These are phyloP conservation scores for Kryptolebias marmoratus DNA, from an alignment of 2,113 vertebrate genomes.

Conservation along the genomic window DNA sequence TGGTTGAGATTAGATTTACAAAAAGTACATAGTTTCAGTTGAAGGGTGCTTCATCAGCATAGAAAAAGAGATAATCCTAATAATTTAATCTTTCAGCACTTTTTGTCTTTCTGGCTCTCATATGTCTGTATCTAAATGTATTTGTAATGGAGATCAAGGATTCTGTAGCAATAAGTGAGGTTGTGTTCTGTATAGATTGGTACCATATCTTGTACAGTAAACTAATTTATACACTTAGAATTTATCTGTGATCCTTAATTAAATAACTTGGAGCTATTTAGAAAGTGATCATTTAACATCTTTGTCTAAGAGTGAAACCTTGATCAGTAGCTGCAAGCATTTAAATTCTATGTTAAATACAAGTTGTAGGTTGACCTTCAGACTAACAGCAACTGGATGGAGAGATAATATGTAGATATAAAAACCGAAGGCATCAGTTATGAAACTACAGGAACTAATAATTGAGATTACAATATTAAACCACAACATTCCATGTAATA, in stretches of 20 bases:
- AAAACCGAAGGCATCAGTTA: neutral
- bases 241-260: neutral
- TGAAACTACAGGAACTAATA: neutral
- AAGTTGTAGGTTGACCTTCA: conserved; percentile 10
- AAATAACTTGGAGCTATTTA: neutral
- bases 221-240: neutral
- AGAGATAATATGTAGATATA: neutral
- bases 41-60: conserved; percentile 55
- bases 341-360: neutral
- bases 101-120: neutral
- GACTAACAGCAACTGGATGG: neutral
- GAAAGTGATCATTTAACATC: neutral
- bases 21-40: conserved; percentile 44
- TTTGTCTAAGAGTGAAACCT: neutral
- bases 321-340: conserved; percentile 1
- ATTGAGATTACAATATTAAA: neutral
- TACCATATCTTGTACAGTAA: neutral
- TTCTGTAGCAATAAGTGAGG: neutral
- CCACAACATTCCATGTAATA: neutral
- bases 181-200: neutral
- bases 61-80: conserved; percentile 31
- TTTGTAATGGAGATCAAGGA: neutral
- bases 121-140: neutral
- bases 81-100: conserved; percentile 26
- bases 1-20: conserved; percentile 43